phyloP scores from a whole-genome alignment of 92 coral and sea anemone genomes.

The Parazoanthus darwini region DNA sequence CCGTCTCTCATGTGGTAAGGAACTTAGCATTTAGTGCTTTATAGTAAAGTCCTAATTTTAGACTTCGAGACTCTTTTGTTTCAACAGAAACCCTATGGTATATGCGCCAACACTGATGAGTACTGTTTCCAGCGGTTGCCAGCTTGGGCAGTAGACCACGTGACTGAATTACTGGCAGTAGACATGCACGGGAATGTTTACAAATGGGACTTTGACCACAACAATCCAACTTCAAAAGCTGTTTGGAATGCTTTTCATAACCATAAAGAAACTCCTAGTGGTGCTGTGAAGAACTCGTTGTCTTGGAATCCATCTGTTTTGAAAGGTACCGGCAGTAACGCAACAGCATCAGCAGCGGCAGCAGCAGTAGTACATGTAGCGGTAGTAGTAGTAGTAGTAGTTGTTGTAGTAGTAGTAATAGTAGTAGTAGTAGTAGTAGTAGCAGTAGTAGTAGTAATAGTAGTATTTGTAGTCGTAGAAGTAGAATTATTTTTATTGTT shows the following conservation, averaged over 20 bases:
- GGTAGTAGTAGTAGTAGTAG: background rate
- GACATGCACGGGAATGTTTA: slow-evolving; percentile 62
- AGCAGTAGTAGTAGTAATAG: background rate
- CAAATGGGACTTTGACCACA: slow-evolving; percentile 61
- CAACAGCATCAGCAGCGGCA: background rate
- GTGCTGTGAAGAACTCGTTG: slow-evolving; percentile 46
- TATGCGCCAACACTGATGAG: slow-evolving; percentile 57
- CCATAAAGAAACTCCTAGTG: slow-evolving; percentile 70
- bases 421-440: too few relatives aligned
- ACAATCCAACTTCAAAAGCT: slow-evolving; percentile 69
- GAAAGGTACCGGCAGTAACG: slow-evolving; percentile 37
- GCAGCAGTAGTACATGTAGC: background rate
- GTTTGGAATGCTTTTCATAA: slow-evolving; percentile 76
- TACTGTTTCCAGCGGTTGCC: slow-evolving; percentile 80
- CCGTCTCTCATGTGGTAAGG: too few relatives aligned
- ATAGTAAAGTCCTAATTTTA: too few relatives aligned
- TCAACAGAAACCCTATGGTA: slow-evolving; percentile 60
- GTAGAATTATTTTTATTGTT: too few relatives aligned
- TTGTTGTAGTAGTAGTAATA: too few relatives aligned
- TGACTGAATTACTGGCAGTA: slow-evolving; percentile 57
- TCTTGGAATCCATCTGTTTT: slow-evolving; percentile 69
- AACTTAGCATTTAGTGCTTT: too few relatives aligned
- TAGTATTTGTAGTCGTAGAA: background rate
- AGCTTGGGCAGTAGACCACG: slow-evolving; percentile 71
- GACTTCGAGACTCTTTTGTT: too few relatives aligned